Percentiles rank a stretch among this genome's conserved stretches.
Evolutionary conservation across 2,113 vertebrate genomes (phyloP).

Genomic region (Paracanthobrama guichenoti): DNA sequence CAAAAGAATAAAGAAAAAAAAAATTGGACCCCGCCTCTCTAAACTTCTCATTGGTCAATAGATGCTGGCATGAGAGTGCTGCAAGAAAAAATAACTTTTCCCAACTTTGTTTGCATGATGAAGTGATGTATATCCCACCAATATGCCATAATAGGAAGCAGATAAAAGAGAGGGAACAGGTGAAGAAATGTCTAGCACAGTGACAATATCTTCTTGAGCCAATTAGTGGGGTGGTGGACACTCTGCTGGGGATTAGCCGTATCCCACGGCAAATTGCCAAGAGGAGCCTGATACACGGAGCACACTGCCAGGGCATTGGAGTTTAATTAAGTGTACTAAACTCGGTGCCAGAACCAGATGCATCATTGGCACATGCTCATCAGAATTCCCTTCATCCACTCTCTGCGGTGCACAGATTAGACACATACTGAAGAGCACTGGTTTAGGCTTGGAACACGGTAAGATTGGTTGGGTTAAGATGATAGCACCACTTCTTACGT

Average conservation of each 20-base stretch:
- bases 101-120: neutral
- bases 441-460: neutral
- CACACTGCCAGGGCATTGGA: slow-evolving; percentile 26
- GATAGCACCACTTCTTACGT: neutral
- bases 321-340: slow-evolving; percentile 33
- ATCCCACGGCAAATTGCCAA: neutral
- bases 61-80: neutral
- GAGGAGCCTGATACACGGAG: neutral
- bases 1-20: neutral
- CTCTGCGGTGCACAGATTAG: neutral
- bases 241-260: slow-evolving; percentile 10
- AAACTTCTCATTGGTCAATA: neutral
- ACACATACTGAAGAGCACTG: neutral
- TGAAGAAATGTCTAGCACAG: neutral
- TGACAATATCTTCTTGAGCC: neutral
- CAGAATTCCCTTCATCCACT: slow-evolving; percentile 17
- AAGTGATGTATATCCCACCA: neutral
- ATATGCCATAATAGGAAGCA: neutral
- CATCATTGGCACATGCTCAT: slow-evolving; percentile 6
- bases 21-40: neutral
- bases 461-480: neutral
- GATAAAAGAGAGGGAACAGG: neutral
- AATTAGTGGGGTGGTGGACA: slow-evolving; percentile 1
- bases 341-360: neutral
- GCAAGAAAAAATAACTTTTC: neutral